Evolutionary conservation across 2,113 vertebrate genomes (phyloP).

Genomic region (Melanerpes formicivorus): DNA sequence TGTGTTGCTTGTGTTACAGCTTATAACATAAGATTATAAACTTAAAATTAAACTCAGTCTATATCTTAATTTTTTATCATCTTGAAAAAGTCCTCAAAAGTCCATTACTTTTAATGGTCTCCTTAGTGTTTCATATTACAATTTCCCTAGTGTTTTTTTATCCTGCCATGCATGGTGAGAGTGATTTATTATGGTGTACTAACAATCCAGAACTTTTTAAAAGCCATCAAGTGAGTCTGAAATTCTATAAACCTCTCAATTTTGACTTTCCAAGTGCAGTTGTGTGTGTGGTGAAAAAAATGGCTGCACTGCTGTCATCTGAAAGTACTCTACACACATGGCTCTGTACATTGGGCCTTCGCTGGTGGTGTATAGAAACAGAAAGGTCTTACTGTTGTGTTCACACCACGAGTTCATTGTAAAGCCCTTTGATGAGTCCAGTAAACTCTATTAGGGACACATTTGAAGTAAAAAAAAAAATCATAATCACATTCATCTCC

Average conservation of each 20-base stretch:
- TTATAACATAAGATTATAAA: not conserved
- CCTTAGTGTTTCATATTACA: not conserved
- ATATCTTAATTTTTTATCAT: not conserved
- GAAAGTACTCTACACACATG: not conserved
- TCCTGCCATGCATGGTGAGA: accelerated
- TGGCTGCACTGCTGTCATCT: not conserved
- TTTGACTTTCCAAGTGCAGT: not conserved
- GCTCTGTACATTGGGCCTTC: not conserved
- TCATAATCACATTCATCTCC: not conserved
- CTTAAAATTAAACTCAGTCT: not conserved
- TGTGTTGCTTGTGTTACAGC: not conserved
- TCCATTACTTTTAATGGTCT: not conserved
- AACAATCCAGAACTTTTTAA: not conserved
- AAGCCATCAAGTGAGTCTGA: not conserved
- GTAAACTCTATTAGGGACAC: not conserved
- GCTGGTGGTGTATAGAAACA: accelerated
- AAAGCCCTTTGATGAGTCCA: not conserved
- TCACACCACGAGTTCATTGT: not conserved
- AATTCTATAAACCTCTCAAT: not conserved
- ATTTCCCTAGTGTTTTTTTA: not conserved
- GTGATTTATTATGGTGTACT: not conserved
- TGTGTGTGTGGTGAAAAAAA: not conserved
- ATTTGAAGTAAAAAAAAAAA: not conserved
- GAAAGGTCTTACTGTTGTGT: not conserved
- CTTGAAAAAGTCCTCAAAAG: not conserved